These are phyloP conservation scores for Paradoxurus hermaphroditus DNA, from an alignment of 2,113 vertebrate genomes.

Conservation along the genomic window DNA sequence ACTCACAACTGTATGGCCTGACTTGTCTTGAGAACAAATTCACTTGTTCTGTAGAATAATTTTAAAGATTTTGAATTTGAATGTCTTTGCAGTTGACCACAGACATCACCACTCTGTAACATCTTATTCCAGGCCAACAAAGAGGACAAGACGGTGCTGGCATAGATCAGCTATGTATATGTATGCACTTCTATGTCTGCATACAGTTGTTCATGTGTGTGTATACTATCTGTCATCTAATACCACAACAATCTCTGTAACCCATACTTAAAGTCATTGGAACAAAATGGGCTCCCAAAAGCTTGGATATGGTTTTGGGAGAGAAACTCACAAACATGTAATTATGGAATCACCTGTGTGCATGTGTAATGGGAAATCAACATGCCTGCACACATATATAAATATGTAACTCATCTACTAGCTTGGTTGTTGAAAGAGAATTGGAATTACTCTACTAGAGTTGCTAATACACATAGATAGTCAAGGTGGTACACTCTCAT, in stretches of 20 bases:
- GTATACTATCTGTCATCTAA: neutral
- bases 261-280: neutral
- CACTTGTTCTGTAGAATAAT: neutral
- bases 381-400: neutral
- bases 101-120: neutral
- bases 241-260: neutral
- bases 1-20: neutral
- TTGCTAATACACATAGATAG: neutral
- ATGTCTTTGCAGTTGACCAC: neutral
- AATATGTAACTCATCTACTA: neutral
- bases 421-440: neutral
- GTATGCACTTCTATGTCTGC: neutral
- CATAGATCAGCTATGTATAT: neutral
- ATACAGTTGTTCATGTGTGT: neutral
- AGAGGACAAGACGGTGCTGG: neutral
- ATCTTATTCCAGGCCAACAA: neutral
- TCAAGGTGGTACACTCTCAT: neutral
- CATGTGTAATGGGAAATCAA: neutral
- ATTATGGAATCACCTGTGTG: neutral
- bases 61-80: neutral
- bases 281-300: neutral
- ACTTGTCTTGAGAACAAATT: neutral
- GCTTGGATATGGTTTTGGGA: neutral
- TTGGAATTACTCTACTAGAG: neutral
- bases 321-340: neutral